Evolutionary conservation across 2,797 vertebrate species (phyloP), one percentile per base, ranked within the genome.

Genomic region (Sparidentex hasta): DNA sequence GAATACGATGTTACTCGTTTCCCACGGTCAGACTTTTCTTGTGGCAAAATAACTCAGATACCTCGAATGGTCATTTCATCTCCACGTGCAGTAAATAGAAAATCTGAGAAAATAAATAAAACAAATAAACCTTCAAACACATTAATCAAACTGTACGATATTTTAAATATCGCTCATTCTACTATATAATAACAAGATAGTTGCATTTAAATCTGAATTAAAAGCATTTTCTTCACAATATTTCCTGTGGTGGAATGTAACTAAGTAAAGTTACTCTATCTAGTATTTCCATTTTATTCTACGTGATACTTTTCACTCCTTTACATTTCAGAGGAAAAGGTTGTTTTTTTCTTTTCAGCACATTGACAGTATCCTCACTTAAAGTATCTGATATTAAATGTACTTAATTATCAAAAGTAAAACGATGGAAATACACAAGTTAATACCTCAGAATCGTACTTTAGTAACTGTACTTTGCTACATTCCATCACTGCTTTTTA

Each of bases 141-240:
- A 7, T 16, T 73, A 23, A 58, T 54, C 20, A 52, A 52, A 12
- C 21, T 54, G 27, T 21, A 17, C 11, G 5, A 12, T 55, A 5
- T 58, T 74, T 33, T 25, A 43, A 50, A 64, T 18, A 17, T 63
- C 47, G 62, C 59, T 46, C 23, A 51, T 46, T 76, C 44, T 18
- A 11, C 65, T 18, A 2, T 50, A 12, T 62, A 27, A 51, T 33
- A 41, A 74, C 29, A 64, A 80, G 73, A 52, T 4, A 61, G 51
- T 17, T 20, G 59, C 75, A 86, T 85, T 58, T 67, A 46, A 80
- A 81, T 74, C 59, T 64, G 65, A 85, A 81, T 80, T 3, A 43
- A 76, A 85, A 41, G 6, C 21, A 57, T 75, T 87, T 83, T 90
- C 91, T 91, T 82, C 88, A 74, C 72, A 43, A 65, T 38, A 21